These are phyloP conservation scores for Panulirus ornatus DNA, from an alignment of 1,140 invertebrate species.

Conservation along the genomic window DNA sequence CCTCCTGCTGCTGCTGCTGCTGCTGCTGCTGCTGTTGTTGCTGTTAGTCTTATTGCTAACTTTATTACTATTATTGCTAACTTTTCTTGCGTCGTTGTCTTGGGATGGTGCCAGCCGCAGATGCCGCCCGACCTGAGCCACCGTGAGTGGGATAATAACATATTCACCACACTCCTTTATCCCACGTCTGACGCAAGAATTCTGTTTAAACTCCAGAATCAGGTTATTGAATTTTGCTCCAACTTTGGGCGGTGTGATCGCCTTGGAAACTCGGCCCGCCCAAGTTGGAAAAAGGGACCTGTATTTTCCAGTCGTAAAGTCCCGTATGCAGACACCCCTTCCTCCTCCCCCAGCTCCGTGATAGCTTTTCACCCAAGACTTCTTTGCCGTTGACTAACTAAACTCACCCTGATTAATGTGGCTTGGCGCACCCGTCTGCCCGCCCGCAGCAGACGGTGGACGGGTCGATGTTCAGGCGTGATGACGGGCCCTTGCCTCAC, in stretches of 20 bases:
- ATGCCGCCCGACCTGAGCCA: background rate
- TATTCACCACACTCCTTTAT: background rate
- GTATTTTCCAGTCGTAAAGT: background rate
- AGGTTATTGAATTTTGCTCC: background rate
- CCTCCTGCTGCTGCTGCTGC: background rate
- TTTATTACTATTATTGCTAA: too few relatives aligned
- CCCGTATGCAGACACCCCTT: too few relatives aligned
- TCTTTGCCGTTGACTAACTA: too few relatives aligned
- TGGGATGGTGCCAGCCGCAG: too few relatives aligned
- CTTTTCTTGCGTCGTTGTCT: background rate
- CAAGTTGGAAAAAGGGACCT: background rate
- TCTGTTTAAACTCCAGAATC: background rate
- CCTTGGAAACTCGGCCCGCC: background rate
- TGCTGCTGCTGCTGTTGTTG: background rate
- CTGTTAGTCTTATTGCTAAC: too few relatives aligned
- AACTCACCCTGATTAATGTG: too few relatives aligned
- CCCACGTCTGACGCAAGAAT: background rate
- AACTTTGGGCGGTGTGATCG: constrained; percentile 4
- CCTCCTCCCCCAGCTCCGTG: too few relatives aligned
- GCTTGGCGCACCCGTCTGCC: too few relatives aligned
- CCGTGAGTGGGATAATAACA: background rate
- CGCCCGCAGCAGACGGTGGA: too few relatives aligned
- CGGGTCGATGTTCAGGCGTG: too few relatives aligned
- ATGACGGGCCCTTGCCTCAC: too few relatives aligned
- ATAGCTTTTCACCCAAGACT: too few relatives aligned